Base-by-base conservation (phyloP, 1,140 invertebrate species). In the Drosophila equinoxialis region DNA sequence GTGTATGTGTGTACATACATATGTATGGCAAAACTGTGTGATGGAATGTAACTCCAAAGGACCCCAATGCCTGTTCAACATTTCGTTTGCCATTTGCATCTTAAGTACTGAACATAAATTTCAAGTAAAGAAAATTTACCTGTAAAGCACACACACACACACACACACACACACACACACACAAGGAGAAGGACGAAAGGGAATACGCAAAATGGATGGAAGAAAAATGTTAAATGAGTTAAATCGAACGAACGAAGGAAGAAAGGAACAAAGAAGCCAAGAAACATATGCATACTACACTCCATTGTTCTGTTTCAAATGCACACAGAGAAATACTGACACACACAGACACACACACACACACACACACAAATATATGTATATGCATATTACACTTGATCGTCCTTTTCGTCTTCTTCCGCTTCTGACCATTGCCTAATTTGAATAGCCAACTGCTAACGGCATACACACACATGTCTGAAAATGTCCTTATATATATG, bases 51-150 rank as follows among this genome's bases (percentile, higher is more conserved):
- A 11, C 11, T 51, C 17, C 45, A 51, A 51, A 51, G 45, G 45
- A 14, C 6, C 20, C 17, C 45, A 2, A 20, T 58, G 14, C 14
- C 57, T 39, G n/a, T 42, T 23, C n/a, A 41, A 42, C 41, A n/a
- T 63, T 48, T 8, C 60, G 33, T 35, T 68, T 37, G 14, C 39
- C 45, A 51, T 59, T 65, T 54, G 57, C 57, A 59, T 63, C 41
- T 45, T 48, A 63, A 63, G 41, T 63, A 45, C n/a, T 11, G 51
- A 42, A 71, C 74, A 77, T 71, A 45, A 65, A 77, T 71, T 68
- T 17, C 48, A 10, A 39, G 59, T 51, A 17, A 23, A 51, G 45
- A 63, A 54, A 70, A 76, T 74, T 77, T 67, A 77, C 73, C 73
- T 77, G 60, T 51, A 23, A 20, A 51, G 10, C 17, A 11, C 61